A percentile compares a stretch with the other conserved stretches of the same genome.
phyloP scores from a whole-genome alignment of 2,888 invertebrate genomes.

The Trissonchulus sp. region DNA sequence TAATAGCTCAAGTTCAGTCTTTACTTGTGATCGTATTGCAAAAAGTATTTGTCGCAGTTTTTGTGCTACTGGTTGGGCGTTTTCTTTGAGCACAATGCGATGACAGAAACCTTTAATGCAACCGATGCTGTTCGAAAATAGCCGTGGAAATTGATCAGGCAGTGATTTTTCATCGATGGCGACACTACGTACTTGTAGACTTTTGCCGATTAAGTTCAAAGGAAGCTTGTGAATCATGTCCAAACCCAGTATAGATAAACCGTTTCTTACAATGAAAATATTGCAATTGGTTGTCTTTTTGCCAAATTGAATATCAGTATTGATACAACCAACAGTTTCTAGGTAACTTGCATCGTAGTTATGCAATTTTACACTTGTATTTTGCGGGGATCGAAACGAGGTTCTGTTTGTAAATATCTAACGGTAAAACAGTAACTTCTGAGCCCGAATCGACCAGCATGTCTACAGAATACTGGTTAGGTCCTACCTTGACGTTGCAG shows the following conservation, averaged over 20 bases:
- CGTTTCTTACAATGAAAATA: background rate
- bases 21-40: background rate
- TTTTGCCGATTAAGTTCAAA: background rate
- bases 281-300: background rate
- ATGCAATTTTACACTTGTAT: background rate
- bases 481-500: background rate
- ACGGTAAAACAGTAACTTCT: background rate
- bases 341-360: background rate
- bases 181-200: background rate
- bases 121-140: background rate
- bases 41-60: background rate
- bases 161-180: background rate
- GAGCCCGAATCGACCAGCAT: constrained; percentile 1
- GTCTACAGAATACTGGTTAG: background rate
- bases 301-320: background rate
- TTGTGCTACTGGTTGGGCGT: background rate
- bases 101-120: background rate
- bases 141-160: background rate
- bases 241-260: background rate
- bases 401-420: background rate
- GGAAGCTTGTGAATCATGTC: background rate
- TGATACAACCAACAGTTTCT: background rate
- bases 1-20: background rate
- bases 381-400: background rate
- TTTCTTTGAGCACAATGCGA: background rate